A percentile compares a stretch with the other conserved stretches of the same genome.
Evolutionary conservation across 64 coral and sea anemone species (phyloP).

Genomic region (Acropora yongei): DNA sequence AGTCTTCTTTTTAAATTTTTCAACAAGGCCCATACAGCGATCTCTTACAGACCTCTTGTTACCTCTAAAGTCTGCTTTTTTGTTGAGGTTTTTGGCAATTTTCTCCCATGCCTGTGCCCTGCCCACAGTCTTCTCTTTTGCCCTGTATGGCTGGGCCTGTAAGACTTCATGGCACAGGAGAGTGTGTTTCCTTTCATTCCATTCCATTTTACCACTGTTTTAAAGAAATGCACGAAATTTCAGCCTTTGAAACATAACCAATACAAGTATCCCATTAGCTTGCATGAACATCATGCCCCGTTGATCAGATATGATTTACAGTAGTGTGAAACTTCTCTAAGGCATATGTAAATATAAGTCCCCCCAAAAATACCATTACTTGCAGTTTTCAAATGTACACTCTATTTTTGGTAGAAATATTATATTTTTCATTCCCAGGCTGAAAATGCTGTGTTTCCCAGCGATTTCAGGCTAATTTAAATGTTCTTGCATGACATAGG

Average conservation of each 20-base stretch:
- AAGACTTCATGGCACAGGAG: constrained; percentile 44
- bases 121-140: constrained; percentile 44
- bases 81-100: constrained; percentile 51
- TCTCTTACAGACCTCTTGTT: constrained; percentile 54
- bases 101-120: constrained; percentile 52
- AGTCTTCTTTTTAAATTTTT: constrained; percentile 42
- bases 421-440: no score
- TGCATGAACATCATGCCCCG: not conserved
- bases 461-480: no score
- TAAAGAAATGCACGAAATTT: constrained; percentile 24
- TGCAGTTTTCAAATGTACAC: no score
- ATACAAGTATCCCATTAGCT: constrained; percentile 1
- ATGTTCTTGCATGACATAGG: no score
- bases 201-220: constrained; percentile 61
- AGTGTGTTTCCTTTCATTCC: constrained; percentile 55
- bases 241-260: constrained; percentile 3
- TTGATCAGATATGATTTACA: not conserved
- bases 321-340: no score
- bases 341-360: no score
- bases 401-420: no score
- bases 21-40: constrained; percentile 9
- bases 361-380: no score
- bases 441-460: no score
- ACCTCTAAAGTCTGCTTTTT: constrained; percentile 39
- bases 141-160: constrained; percentile 19